These are phyloP conservation scores for Hemicentrotus pulcherrimus DNA, from an alignment of 35 echinoderm and acorn worm species.

Conservation along the genomic window DNA sequence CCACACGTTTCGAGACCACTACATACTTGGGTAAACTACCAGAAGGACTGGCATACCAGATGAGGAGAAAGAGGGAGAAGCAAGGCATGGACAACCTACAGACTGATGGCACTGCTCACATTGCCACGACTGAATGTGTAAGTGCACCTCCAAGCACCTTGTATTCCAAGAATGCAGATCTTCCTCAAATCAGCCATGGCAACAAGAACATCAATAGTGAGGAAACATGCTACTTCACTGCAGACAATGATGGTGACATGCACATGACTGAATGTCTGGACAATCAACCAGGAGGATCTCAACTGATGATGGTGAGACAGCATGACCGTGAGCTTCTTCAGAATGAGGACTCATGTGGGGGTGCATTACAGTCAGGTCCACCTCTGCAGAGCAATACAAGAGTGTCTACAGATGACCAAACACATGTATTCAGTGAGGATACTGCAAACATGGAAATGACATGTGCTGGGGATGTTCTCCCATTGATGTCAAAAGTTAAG, in stretches of 20 bases:
- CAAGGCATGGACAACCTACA: not conserved
- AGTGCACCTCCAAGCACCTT: not conserved
- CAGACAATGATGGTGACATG: constrained; percentile 55
- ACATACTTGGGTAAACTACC: not conserved
- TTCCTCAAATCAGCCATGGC: not conserved
- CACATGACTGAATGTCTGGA: constrained; percentile 48
- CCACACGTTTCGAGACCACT: not conserved
- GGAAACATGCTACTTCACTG: constrained; percentile 33
- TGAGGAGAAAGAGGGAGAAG: not conserved
- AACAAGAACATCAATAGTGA: not conserved
- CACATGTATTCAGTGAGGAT: not conserved
- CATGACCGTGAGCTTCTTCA: constrained; percentile 2
- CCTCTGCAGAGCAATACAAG: not conserved
- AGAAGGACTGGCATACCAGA: constrained; percentile 38
- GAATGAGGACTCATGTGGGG: constrained; percentile 25
- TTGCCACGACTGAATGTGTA: constrained; percentile 57
- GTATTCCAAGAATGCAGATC: not conserved
- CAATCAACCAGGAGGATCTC: not conserved
- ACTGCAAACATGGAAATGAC: constrained; percentile 25
- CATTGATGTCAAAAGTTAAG: not conserved
- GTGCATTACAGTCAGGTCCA: not conserved
- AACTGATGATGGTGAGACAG: not conserved
- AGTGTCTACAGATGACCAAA: not conserved
- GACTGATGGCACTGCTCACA: constrained; percentile 51
- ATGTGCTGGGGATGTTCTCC: not conserved